Evolutionary conservation across 2,888 invertebrate species (phyloP).

Genomic region (Mechanitis mazaeus): DNA sequence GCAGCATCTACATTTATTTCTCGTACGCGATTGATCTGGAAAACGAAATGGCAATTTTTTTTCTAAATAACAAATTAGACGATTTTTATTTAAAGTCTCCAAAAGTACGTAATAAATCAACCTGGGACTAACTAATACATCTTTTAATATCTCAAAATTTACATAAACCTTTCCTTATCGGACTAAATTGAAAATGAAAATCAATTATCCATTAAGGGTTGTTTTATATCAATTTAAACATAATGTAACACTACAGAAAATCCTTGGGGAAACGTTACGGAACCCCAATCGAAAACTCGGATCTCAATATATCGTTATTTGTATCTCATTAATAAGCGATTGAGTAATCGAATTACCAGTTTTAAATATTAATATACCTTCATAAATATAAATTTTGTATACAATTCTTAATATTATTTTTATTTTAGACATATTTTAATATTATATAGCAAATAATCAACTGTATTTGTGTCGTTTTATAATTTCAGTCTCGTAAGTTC

Average conservation of each 20-base stretch:
- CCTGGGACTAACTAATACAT: too few relatives aligned
- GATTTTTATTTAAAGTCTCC: background rate
- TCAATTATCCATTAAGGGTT: too few relatives aligned
- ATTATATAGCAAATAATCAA: constrained; percentile 57
- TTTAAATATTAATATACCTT: background rate
- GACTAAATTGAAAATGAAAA: too few relatives aligned
- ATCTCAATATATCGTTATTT: constrained; percentile 17
- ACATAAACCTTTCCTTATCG: too few relatives aligned
- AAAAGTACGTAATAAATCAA: too few relatives aligned
- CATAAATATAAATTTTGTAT: background rate
- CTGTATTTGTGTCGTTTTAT: constrained; percentile 28
- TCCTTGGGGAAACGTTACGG: background rate
- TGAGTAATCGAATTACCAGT: constrained; percentile 1
- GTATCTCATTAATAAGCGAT: constrained; percentile 51
- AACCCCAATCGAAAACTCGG: constrained; percentile 1
- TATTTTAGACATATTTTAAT: constrained; percentile 17
- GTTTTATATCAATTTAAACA: too few relatives aligned
- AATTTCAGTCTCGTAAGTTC: constrained; percentile 63
- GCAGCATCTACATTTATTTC: background rate
- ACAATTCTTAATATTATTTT: too few relatives aligned
- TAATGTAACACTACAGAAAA: background rate
- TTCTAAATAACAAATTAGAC: background rate
- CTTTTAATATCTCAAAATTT: too few relatives aligned
- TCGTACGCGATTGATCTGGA: background rate
- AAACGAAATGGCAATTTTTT: background rate